phyloP scores from a whole-genome alignment of 1,140 invertebrate genomes.

The Drosophila hydei region DNA sequence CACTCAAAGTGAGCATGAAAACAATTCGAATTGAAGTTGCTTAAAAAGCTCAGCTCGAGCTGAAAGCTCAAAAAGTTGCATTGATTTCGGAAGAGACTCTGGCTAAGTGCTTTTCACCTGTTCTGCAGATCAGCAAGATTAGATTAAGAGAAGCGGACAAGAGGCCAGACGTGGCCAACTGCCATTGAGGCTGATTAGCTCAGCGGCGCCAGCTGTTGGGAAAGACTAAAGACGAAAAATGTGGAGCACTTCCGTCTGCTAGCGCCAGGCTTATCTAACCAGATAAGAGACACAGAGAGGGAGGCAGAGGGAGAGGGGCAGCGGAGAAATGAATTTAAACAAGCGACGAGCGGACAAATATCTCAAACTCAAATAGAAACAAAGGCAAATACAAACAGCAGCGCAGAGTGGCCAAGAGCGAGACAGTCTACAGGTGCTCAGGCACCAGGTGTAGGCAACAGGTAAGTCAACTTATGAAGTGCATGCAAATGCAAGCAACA shows the following conservation, averaged over 20 bases:
- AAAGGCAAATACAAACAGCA: constrained; percentile 58
- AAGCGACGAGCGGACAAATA: constrained; percentile 57
- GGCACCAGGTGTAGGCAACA: background rate
- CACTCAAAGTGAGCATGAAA: no score
- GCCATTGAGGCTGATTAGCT: constrained; percentile 30
- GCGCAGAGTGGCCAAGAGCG: constrained; percentile 6
- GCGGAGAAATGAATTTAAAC: constrained; percentile 40
- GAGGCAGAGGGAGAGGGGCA: background rate
- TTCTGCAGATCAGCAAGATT: no score
- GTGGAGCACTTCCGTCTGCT: constrained; percentile 28
- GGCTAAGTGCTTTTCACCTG: no score
- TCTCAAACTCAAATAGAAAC: constrained; percentile 71
- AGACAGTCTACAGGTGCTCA: background rate
- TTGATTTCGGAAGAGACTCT: no score
- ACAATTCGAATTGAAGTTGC: no score
- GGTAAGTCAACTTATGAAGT: constrained; percentile 17
- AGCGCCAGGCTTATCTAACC: constrained; percentile 35
- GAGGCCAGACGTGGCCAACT: background rate
- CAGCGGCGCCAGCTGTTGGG: constrained; percentile 37
- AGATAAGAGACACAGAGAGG: constrained; percentile 32
- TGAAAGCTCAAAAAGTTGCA: no score
- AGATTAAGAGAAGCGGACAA: background rate
- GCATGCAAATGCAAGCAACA: constrained; percentile 50
- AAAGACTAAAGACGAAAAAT: constrained; percentile 16
- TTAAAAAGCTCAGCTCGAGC: no score